These are phyloP conservation scores for Pelosia muscerda DNA, from an alignment of 2,888 invertebrate species.

Conservation along the genomic window DNA sequence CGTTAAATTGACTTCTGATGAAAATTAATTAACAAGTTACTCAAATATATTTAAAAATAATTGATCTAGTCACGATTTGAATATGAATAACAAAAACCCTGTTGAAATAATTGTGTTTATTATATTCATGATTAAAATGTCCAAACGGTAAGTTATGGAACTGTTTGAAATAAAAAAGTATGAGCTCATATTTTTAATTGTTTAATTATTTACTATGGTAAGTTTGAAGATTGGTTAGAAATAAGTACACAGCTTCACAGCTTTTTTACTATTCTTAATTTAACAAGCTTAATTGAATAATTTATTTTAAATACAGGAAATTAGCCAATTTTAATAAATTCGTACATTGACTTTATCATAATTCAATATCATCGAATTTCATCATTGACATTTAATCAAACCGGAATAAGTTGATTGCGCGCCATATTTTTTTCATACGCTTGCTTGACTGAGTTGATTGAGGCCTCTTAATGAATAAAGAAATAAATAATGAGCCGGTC, in stretches of 20 bases:
- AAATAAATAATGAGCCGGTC: slow-evolving; percentile 36
- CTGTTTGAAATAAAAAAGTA: no score
- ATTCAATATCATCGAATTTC: neutral
- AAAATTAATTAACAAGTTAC: neutral
- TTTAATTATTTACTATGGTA: no score
- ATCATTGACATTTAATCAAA: neutral
- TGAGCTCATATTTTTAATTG: no score
- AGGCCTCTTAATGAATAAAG: slow-evolving; percentile 30
- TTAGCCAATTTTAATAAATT: neutral
- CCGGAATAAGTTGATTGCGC: neutral
- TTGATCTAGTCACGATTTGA: neutral
- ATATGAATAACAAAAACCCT: neutral
- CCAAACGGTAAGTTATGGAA: no score
- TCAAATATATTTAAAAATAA: neutral
- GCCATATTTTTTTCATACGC: neutral
- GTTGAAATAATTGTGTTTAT: neutral
- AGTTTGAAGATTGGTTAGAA: no score
- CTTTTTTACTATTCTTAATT: no score
- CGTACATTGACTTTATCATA: neutral
- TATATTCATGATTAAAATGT: no score
- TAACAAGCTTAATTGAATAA: no score
- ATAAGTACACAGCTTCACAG: no score
- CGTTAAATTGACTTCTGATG: neutral
- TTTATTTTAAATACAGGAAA: no score
- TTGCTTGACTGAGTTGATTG: neutral